These are phyloP conservation scores for Lepus oiostolus DNA, from an alignment of 2,797 vertebrate genomes.

Conservation along the genomic window DNA sequence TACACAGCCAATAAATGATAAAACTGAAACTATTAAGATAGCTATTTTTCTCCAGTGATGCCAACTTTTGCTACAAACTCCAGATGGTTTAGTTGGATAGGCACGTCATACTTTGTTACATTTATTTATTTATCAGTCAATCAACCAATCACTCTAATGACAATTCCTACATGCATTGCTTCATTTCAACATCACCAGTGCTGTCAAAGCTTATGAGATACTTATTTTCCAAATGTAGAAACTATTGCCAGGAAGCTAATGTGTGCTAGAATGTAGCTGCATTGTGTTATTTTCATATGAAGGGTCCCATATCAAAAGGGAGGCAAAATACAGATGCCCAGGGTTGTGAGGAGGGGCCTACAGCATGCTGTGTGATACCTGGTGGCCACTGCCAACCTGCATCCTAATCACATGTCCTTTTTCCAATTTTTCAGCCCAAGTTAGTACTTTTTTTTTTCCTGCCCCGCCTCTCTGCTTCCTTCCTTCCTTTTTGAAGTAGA, in stretches of 20 bases:
- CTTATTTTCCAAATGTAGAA: slow-evolving; percentile 4
- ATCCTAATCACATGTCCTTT: not conserved
- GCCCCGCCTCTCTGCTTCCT: not conserved
- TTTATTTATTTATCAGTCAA: not conserved
- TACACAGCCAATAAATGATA: not conserved
- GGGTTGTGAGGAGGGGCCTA: not conserved
- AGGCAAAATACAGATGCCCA: not conserved
- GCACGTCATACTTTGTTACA: not conserved
- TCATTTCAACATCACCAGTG: not conserved
- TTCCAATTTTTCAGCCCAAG: not conserved
- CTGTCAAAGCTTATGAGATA: not conserved
- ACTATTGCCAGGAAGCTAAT: not conserved
- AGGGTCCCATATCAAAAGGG: not conserved
- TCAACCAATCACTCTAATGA: not conserved
- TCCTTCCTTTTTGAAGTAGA: not conserved
- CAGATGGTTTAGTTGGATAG: not conserved
- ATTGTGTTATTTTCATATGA: not conserved
- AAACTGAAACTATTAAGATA: not conserved
- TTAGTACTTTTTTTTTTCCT: not conserved
- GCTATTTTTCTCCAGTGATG: not conserved
- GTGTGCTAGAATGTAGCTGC: not conserved
- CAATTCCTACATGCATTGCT: not conserved
- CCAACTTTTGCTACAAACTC: not conserved
- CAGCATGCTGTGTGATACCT: not conserved
- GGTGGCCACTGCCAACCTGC: not conserved